Evolutionary conservation across 2,797 vertebrate species (phyloP).

Genomic region (Enteromius unitaeniatus): DNA sequence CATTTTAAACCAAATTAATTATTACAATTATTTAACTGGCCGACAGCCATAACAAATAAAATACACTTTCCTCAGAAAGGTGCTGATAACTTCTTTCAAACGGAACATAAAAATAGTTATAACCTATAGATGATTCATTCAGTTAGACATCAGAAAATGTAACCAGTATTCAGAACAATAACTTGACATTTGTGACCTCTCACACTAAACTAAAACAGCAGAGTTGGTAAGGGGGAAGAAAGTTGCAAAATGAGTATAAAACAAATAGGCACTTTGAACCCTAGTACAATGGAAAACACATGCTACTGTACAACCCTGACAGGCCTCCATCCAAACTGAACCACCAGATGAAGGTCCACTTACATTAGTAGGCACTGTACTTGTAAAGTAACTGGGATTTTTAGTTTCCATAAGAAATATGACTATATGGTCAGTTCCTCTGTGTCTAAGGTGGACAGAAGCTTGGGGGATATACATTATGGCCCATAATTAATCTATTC

Average conservation of each 20-base stretch:
- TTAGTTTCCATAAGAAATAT: slow-evolving; percentile 1
- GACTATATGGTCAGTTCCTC: not conserved
- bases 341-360: not conserved
- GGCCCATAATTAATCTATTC: slow-evolving; percentile 3
- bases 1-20: no score
- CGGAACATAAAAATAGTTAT: no score
- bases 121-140: no score
- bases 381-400: not conserved
- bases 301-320: not conserved
- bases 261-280: not conserved
- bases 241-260: not conserved
- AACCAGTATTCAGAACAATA: no score
- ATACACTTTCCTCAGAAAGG: no score
- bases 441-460: not conserved
- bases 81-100: no score
- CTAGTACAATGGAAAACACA: not conserved
- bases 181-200: not conserved
- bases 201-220: not conserved
- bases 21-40: no score
- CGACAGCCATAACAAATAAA: no score
- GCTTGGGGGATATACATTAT: not conserved
- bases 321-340: not conserved
- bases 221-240: not conserved
- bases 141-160: no score
- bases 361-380: not conserved